Conservation (phyloP, 2,113 vertebrate species). For the Gila orcuttii region DNA sequence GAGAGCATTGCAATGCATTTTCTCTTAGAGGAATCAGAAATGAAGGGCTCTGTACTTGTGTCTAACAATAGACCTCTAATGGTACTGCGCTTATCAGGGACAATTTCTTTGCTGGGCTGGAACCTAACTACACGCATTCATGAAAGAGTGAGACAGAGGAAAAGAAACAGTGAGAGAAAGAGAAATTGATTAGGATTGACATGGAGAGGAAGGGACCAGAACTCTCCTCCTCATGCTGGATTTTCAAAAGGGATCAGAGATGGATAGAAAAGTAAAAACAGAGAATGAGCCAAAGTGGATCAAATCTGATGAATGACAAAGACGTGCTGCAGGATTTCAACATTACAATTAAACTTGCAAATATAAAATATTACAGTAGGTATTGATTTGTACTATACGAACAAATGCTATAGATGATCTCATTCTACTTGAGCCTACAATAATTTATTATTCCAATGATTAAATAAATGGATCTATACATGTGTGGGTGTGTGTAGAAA, state of each 20-base stretch:
- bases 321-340: background rate
- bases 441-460: too few species aligned
- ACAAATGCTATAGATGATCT: background rate
- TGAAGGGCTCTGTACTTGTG: conserved; percentile 37
- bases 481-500: too few species aligned
- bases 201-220: conserved; percentile 6
- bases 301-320: conserved; percentile 17
- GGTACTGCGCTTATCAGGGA: conserved; percentile 49
- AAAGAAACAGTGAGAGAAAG: conserved; percentile 24
- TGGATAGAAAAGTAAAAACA: background rate
- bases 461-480: too few species aligned
- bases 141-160: conserved; percentile 16
- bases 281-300: background rate
- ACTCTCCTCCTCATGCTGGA: background rate
- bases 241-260: background rate
- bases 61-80: conserved; percentile 60
- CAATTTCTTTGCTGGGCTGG: conserved; percentile 48
- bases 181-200: background rate
- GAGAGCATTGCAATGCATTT: conserved; percentile 4
- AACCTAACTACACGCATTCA: conserved; percentile 47
- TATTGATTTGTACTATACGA: background rate
- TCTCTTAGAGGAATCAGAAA: conserved; percentile 40
- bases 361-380: background rate
- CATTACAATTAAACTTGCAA: background rate
- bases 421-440: background rate